These are phyloP conservation scores for Muraenolepis orangiensis DNA, from an alignment of 2,797 vertebrate species.

Conservation along the genomic window DNA sequence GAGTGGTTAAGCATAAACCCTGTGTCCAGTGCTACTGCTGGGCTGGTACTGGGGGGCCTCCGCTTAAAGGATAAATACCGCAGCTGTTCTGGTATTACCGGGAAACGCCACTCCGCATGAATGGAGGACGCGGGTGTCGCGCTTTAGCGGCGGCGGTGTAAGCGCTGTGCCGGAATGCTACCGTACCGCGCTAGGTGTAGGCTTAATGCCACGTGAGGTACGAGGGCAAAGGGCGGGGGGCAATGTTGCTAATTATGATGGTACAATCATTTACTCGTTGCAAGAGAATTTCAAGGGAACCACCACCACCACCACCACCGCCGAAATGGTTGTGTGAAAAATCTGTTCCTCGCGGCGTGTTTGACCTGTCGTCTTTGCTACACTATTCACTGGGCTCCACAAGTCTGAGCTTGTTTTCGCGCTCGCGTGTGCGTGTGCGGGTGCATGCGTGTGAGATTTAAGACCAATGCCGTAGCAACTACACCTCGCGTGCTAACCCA, in stretches of 20 bases:
- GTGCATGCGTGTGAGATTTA: not conserved
- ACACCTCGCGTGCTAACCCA: not conserved
- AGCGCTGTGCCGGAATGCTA: constrained; percentile 31
- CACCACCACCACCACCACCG: no score
- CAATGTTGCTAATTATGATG: constrained; percentile 10
- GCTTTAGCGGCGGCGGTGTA: constrained; percentile 44
- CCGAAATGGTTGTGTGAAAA: no score
- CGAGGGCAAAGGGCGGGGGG: constrained; percentile 13
- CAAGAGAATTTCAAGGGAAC: not conserved
- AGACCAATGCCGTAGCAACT: not conserved
- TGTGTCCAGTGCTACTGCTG: constrained; percentile 45
- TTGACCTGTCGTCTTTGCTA: no score
- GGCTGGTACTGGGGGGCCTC: constrained; percentile 47
- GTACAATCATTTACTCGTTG: not conserved
- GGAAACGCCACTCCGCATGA: constrained; percentile 48
- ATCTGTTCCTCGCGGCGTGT: no score
- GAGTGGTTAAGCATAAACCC: constrained; percentile 45
- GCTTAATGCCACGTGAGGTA: constrained; percentile 10
- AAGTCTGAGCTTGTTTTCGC: no score
- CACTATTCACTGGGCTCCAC: no score
- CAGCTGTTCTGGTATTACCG: constrained; percentile 56
- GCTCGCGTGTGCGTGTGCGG: not conserved
- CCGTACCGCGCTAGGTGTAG: not conserved
- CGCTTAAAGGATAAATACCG: constrained; percentile 44
- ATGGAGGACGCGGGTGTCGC: constrained; percentile 43